Conservation (phyloP, 2,797 vertebrate species). For the Paguma larvata region DNA sequence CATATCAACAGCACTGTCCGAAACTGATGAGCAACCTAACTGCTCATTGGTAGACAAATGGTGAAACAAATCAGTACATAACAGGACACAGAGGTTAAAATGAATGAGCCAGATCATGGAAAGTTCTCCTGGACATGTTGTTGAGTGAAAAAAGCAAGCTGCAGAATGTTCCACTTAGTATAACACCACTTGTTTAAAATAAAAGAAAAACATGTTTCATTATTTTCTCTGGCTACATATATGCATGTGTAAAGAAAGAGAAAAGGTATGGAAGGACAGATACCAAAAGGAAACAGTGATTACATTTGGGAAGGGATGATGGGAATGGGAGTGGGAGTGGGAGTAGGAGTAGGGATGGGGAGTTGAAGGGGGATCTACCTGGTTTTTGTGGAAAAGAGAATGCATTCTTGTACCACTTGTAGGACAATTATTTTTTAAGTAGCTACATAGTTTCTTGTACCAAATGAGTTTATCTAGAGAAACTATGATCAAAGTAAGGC, state of each 20-base stretch:
- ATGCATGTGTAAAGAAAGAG: neutral
- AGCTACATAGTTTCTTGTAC: neutral
- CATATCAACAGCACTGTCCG: neutral
- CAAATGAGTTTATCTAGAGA: slow-evolving; percentile 4
- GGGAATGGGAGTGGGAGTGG: neutral
- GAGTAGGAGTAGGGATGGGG: neutral
- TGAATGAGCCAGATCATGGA: neutral
- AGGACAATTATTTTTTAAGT: neutral
- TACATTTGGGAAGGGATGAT: neutral
- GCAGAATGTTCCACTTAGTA: neutral
- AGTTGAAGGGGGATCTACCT: neutral
- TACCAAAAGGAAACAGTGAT: neutral
- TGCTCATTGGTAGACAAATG: neutral
- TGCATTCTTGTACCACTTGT: neutral
- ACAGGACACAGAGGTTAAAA: neutral
- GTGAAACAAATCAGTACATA: neutral
- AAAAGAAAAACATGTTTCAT: neutral
- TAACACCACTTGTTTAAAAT: slow-evolving; percentile 25
- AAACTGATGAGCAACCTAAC: neutral
- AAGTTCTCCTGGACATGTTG: neutral
- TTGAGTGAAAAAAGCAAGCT: neutral
- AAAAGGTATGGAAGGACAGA: neutral
- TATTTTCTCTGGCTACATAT: neutral
- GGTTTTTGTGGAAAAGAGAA: slow-evolving; percentile 21
- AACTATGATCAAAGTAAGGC: neutral